phyloP scores from a whole-genome alignment of 1,140 invertebrate species.

The Drosophila seguyi region DNA sequence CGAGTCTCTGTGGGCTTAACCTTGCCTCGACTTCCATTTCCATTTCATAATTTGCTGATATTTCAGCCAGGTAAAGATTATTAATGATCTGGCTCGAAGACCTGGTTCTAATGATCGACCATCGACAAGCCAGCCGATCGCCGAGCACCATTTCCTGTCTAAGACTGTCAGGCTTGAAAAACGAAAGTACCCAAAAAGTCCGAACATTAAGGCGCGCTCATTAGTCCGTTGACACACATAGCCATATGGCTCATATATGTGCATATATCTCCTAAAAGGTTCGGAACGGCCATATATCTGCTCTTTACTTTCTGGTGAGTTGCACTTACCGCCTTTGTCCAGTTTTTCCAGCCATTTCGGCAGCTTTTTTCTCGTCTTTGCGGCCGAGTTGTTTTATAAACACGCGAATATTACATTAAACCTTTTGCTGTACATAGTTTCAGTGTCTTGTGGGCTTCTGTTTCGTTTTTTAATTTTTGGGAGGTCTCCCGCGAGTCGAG shows the following conservation, averaged over 20 bases:
- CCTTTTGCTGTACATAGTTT: constrained; percentile 37
- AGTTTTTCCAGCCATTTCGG: constrained; percentile 60
- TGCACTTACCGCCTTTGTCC: constrained; percentile 63
- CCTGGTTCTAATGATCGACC: constrained; percentile 69
- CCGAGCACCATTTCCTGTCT: constrained; percentile 65
- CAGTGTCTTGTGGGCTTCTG: constrained; percentile 46
- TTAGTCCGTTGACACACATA: constrained; percentile 74
- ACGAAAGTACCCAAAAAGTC: constrained; percentile 64
- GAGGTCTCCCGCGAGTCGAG: constrained; percentile 10
- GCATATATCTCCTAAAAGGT: constrained; percentile 43
- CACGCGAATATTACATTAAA: constrained; percentile 82
- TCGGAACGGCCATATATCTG: constrained; percentile 38
- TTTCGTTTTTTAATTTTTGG: constrained; percentile 29
- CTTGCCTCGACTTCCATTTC: constrained; percentile 51
- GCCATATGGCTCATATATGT: constrained; percentile 7
- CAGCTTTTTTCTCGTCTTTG: constrained; percentile 14
- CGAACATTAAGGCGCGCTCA: constrained; percentile 31
- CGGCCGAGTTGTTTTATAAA: constrained; percentile 74
- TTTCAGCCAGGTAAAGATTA: constrained; percentile 43
- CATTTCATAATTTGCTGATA: constrained; percentile 48
- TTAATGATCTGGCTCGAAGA: constrained; percentile 57
- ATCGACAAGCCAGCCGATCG: constrained; percentile 28
- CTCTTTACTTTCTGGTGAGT: constrained; percentile 42
- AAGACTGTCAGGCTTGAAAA: constrained; percentile 59
- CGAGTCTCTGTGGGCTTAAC: constrained; percentile 30